phyloP scores from a whole-genome alignment of 1,140 invertebrate species.

The Babylonia areolata region DNA sequence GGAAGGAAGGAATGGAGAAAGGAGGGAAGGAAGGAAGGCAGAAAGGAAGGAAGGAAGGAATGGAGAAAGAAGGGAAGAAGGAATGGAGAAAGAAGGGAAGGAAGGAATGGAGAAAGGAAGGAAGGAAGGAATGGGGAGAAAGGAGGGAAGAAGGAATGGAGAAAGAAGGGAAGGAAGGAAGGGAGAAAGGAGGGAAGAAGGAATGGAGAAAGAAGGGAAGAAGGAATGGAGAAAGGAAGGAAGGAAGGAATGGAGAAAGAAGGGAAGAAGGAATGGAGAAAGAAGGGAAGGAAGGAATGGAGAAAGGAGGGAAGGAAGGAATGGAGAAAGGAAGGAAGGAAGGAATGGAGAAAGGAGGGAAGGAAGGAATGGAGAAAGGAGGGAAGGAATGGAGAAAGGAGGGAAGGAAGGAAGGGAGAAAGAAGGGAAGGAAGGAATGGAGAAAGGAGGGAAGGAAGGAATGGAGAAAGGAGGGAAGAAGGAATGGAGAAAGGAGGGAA shows the following conservation, averaged over 20 bases:
- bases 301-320: neutral
- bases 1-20: neutral
- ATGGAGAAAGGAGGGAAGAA: too few species aligned
- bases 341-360: too few species aligned
- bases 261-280: neutral
- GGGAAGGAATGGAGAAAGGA: too few species aligned
- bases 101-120: neutral
- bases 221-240: neutral
- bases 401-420: too few species aligned
- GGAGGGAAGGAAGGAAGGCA: neutral
- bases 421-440: too few species aligned
- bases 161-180: neutral
- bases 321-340: too few species aligned
- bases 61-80: neutral
- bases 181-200: neutral
- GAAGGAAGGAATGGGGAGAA: neutral
- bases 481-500: too few species aligned
- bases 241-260: neutral
- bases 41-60: too few species aligned
- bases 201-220: neutral
- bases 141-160: neutral
- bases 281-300: neutral
- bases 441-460: too few species aligned
- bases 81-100: neutral
- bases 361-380: too few species aligned